Conservation (phyloP, 2,113 vertebrate genomes). For the Rhinoderma darwinii region DNA sequence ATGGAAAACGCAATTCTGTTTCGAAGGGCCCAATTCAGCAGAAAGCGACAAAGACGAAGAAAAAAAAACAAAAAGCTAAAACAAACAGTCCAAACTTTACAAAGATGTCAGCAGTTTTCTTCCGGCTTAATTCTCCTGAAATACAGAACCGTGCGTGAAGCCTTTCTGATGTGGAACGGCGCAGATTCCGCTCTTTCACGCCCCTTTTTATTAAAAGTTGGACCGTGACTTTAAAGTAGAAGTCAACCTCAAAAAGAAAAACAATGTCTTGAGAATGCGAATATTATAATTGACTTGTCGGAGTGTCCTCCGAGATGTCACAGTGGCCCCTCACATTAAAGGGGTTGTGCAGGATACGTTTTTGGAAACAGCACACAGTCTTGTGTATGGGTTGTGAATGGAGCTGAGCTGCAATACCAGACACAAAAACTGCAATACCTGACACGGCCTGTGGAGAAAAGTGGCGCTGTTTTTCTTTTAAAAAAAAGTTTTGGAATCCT, state of each 20-base stretch:
- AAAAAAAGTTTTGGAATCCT: no score
- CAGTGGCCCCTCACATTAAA: no score
- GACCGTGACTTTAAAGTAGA: neutral
- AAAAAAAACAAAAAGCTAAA: constrained; percentile 1
- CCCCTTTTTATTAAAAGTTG: neutral
- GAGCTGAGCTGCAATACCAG: no score
- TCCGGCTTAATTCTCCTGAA: constrained; percentile 31
- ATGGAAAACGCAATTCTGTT: constrained; percentile 39
- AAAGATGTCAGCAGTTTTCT: constrained; percentile 52
- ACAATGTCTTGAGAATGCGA: neutral
- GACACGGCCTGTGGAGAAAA: no score
- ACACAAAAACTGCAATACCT: no score
- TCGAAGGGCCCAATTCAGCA: constrained; percentile 56
- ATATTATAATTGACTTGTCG: no score
- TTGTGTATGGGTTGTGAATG: no score
- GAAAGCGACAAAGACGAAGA: constrained; percentile 45
- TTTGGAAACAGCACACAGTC: no score
- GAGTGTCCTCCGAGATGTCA: no score
- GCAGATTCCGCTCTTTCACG: neutral
- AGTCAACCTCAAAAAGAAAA: neutral
- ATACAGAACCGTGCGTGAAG: neutral
- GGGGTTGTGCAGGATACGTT: no score
- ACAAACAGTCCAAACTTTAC: constrained; percentile 54
- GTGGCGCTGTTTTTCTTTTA: no score
- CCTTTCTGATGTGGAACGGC: constrained; percentile 17